Conservation (phyloP, 2,797 vertebrate genomes). For the Arnoldichthys spilopterus region DNA sequence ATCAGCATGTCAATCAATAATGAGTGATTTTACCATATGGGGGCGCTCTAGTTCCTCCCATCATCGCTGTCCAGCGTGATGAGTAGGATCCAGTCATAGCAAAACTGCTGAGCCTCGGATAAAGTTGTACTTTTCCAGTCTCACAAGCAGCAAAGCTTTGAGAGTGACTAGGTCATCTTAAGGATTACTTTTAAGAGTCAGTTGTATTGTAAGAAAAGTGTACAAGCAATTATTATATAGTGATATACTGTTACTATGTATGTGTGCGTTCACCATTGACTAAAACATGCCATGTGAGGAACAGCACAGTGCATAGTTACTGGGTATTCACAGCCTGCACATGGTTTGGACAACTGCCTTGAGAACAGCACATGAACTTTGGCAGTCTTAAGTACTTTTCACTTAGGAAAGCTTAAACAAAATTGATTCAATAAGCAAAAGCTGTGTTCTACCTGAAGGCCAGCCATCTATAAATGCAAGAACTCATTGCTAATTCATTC, state of each 20-base stretch:
- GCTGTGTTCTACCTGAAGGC: not conserved
- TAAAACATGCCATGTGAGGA: not conserved
- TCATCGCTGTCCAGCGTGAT: not conserved
- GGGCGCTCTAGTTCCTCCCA: slow-evolving; percentile 4
- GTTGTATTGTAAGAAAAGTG: not conserved
- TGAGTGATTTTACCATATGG: slow-evolving; percentile 8
- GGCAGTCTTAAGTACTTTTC: not conserved
- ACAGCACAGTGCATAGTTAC: not conserved
- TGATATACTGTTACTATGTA: not conserved
- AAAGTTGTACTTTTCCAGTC: not conserved
- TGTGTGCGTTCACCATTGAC: not conserved
- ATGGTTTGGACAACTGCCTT: not conserved
- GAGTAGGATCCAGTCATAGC: not conserved
- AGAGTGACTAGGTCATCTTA: not conserved
- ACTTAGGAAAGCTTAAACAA: not conserved
- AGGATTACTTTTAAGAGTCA: not conserved
- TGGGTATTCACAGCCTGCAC: too few species aligned
- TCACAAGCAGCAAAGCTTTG: not conserved
- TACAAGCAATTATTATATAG: not conserved
- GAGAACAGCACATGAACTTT: not conserved
- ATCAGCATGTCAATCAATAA: not conserved
- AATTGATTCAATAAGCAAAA: not conserved
- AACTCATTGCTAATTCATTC: not conserved
- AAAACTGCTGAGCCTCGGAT: not conserved
- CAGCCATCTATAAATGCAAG: not conserved